Conservation (phyloP, 2,888 invertebrate genomes). For the Alloplasta piceator region DNA sequence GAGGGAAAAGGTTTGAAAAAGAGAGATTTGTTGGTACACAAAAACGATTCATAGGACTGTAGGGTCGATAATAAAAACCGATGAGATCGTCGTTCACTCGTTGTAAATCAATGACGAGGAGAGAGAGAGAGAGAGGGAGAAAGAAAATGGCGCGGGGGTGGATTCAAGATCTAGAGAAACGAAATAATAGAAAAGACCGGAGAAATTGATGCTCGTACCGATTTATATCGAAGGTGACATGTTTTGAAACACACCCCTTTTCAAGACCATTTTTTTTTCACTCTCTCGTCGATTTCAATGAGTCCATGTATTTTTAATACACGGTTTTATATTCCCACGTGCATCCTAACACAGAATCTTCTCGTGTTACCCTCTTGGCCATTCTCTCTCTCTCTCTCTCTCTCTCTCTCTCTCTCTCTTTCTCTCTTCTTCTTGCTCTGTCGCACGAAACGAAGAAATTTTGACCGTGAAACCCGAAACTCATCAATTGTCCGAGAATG, state of each 20-base stretch:
- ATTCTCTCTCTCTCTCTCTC: slow-evolving; percentile 67
- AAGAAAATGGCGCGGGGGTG: not conserved
- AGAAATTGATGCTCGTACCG: slow-evolving; percentile 80
- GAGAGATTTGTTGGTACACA: not conserved
- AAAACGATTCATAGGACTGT: slow-evolving; percentile 34
- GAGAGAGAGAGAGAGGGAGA: slow-evolving; percentile 30
- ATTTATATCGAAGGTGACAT: slow-evolving; percentile 83
- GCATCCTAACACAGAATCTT: slow-evolving; percentile 71
- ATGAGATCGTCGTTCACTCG: slow-evolving; percentile 9
- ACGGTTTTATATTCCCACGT: slow-evolving; percentile 81
- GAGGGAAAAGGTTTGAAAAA: not conserved
- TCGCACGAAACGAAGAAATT: slow-evolving; percentile 77
- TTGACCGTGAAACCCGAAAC: slow-evolving; percentile 76
- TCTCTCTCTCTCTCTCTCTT: slow-evolving; percentile 68
- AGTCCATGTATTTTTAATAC: slow-evolving; percentile 74
- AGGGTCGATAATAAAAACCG: slow-evolving; percentile 40
- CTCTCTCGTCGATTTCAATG: slow-evolving; percentile 78
- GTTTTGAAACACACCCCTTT: slow-evolving; percentile 82
- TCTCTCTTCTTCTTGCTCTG: slow-evolving; percentile 47
- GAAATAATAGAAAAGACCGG: not conserved
- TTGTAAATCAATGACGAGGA: not conserved
- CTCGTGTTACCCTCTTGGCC: slow-evolving; percentile 76
- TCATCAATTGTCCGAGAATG: slow-evolving; percentile 1
- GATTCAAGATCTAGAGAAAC: not conserved
- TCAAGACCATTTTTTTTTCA: slow-evolving; percentile 70